Evolutionary conservation across 2,797 vertebrate genomes (phyloP).

Genomic region (Diplodus sargus): DNA sequence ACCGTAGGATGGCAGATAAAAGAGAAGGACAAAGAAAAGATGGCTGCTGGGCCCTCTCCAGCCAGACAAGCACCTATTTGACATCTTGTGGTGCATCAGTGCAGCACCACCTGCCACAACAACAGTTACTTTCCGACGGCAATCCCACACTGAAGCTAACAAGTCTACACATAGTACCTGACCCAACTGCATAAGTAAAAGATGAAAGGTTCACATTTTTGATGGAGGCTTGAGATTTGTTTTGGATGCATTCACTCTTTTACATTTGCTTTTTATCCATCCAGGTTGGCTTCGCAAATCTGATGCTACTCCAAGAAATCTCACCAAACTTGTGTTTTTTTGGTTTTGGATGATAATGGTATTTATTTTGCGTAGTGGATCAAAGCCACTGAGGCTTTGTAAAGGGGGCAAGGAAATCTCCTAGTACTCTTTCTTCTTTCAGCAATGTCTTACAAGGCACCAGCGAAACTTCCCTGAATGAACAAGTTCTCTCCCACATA

Average conservation of each 20-base stretch:
- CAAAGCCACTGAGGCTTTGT: neutral
- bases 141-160: slow-evolving; percentile 32
- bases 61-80: slow-evolving; percentile 59
- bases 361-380: neutral
- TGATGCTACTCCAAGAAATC: neutral
- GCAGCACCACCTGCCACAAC: slow-evolving; percentile 57
- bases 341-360: neutral
- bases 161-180: slow-evolving; percentile 24
- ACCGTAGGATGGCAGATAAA: slow-evolving; percentile 35
- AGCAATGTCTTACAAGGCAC: neutral
- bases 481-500: neutral
- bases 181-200: slow-evolving; percentile 22
- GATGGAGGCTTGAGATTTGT: no score
- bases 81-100: slow-evolving; percentile 62
- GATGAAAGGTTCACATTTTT: slow-evolving; percentile 1
- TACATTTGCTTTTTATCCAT: neutral
- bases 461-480: neutral
- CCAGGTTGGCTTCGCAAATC: neutral
- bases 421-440: neutral
- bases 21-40: slow-evolving; percentile 51
- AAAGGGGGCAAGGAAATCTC: neutral
- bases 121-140: slow-evolving; percentile 46
- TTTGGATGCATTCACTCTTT: no score
- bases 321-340: neutral
- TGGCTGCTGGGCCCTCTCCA: slow-evolving; percentile 47